Evolutionary conservation across 2,113 vertebrate species (phyloP).

Genomic region (Sinocyclocheilus rhinocerous): DNA sequence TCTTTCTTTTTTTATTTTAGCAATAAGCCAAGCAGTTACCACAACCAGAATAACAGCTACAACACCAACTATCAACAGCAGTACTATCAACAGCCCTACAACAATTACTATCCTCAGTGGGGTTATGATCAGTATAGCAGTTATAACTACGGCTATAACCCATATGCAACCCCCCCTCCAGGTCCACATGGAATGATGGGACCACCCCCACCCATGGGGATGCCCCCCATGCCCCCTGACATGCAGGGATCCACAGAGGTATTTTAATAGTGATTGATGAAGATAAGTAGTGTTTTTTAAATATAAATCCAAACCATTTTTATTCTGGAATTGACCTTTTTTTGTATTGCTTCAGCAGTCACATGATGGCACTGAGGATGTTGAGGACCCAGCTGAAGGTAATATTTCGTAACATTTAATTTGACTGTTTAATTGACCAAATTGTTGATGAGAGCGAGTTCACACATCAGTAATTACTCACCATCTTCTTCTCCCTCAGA

Average conservation of each 20-base stretch:
- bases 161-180: slow-evolving; percentile 76
- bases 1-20: slow-evolving; percentile 53
- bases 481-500: slow-evolving; percentile 58
- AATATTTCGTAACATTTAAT: slow-evolving; percentile 20
- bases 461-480: not conserved
- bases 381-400: slow-evolving; percentile 74
- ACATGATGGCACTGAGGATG: slow-evolving; percentile 63
- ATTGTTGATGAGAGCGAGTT: not conserved
- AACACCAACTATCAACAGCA: slow-evolving; percentile 73
- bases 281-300: not conserved
- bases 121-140: slow-evolving; percentile 78
- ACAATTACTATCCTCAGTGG: slow-evolving; percentile 81
- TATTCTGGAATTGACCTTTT: slow-evolving; percentile 6
- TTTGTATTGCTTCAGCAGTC: slow-evolving; percentile 56
- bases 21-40: slow-evolving; percentile 81
- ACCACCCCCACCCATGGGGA: slow-evolving; percentile 70
- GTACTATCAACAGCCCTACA: slow-evolving; percentile 78
- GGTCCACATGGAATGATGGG: slow-evolving; percentile 70
- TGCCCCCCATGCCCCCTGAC: slow-evolving; percentile 68
- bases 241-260: slow-evolving; percentile 69
- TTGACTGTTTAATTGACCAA: not conserved
- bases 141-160: slow-evolving; percentile 75
- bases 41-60: slow-evolving; percentile 77
- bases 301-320: not conserved
- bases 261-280: not conserved